Percentiles rank a stretch among this genome's conserved stretches.
These are phyloP conservation scores for Ctenoplectra terminalis DNA, from an alignment of 1,140 invertebrate genomes.

Conservation along the genomic window DNA sequence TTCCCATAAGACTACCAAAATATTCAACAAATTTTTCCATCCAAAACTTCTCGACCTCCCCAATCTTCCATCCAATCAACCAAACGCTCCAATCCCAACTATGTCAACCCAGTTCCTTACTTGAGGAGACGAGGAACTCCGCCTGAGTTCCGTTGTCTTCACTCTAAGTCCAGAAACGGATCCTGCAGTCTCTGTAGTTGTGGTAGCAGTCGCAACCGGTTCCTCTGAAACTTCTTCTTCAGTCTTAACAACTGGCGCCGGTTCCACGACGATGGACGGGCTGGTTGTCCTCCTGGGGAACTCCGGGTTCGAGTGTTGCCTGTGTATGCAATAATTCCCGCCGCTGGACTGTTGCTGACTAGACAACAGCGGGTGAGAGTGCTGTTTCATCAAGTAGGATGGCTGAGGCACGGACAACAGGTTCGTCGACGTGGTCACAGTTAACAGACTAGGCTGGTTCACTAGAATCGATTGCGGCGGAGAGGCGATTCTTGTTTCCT, in stretches of 20 bases:
- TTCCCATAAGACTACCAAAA: too few relatives aligned
- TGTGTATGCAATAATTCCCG: conserved; percentile 76
- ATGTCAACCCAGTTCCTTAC: conserved; percentile 59
- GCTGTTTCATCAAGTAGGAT: conserved; percentile 85
- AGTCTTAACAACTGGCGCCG: conserved; percentile 72
- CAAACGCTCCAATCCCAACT: too few relatives aligned
- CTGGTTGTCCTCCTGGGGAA: conserved; percentile 75
- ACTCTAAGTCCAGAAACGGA: conserved; percentile 60
- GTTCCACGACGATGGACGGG: conserved; percentile 70
- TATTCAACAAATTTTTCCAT: too few relatives aligned
- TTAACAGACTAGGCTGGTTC: conserved; percentile 61
- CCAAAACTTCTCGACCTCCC: too few relatives aligned
- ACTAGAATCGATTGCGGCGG: conserved; percentile 53
- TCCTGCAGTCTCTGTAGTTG: conserved; percentile 2
- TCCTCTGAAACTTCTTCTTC: conserved; percentile 62
- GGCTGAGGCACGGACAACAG: conserved; percentile 85
- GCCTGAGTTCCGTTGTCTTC: conserved; percentile 75
- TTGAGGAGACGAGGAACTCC: conserved; percentile 85
- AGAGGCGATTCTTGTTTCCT: conserved; percentile 68
- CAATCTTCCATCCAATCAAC: too few relatives aligned
- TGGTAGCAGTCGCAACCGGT: not conserved
- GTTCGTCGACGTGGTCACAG: conserved; percentile 80
- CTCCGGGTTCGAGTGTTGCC: conserved; percentile 83
- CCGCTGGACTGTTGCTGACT: conserved; percentile 80
- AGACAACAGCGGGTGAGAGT: conserved; percentile 86